A percentile compares a stretch with the other conserved stretches of the same genome.
phyloP scores from a whole-genome alignment of 2,113 vertebrate species.

The Camelus dromedarius region DNA sequence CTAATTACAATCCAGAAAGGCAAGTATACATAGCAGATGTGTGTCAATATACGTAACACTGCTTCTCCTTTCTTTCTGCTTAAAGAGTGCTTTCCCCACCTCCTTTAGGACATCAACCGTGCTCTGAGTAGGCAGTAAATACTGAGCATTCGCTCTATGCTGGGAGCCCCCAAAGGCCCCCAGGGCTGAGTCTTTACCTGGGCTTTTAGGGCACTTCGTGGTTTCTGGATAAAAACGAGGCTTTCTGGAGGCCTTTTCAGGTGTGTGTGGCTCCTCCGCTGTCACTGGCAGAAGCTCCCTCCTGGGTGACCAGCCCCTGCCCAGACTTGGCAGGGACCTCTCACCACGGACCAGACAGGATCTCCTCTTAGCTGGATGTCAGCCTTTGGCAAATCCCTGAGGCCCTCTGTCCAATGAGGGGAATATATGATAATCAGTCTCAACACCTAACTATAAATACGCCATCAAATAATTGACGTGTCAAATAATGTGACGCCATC shows the following conservation, averaged over 20 bases:
- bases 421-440: neutral
- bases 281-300: neutral
- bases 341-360: neutral
- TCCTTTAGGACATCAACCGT: neutral
- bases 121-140: neutral
- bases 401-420: neutral
- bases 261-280: rapidly evolving
- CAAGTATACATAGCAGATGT: neutral
- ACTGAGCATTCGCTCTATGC: neutral
- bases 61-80: neutral
- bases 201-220: neutral
- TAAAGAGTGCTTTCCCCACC: neutral
- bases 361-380: neutral
- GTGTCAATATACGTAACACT: neutral
- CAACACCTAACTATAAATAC: neutral
- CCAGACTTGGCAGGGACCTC: neutral
- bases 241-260: neutral
- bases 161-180: neutral
- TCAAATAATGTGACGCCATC: neutral
- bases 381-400: neutral
- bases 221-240: neutral
- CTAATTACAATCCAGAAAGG: neutral
- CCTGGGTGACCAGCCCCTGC: neutral
- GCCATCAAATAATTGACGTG: neutral
- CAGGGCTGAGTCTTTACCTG: neutral